Evolutionary conservation across 2,888 invertebrate species (phyloP).

Genomic region (Ornithoptera alexandrae): DNA sequence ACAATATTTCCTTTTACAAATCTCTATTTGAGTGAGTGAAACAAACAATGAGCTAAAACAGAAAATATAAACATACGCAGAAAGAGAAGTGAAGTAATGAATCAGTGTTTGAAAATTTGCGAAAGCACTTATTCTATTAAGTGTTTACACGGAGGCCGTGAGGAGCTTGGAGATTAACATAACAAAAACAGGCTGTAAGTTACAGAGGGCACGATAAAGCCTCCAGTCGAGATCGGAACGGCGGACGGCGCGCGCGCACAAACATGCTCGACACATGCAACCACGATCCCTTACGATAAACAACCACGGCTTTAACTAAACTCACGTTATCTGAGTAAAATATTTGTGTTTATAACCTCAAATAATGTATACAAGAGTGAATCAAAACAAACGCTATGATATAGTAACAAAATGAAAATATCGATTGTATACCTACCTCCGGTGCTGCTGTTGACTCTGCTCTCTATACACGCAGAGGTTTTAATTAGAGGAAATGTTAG

Average conservation of each 20-base stretch:
- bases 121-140: conserved; percentile 43
- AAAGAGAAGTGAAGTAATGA: conserved; percentile 20
- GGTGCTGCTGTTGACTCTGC: conserved; percentile 43
- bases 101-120: conserved; percentile 27
- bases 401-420: conserved; percentile 27
- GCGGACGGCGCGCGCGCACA: conserved; percentile 68
- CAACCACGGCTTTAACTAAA: background rate
- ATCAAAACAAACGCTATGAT: conserved; percentile 3
- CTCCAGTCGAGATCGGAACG: conserved; percentile 72
- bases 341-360: conserved; percentile 1
- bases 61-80: background rate
- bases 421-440: conserved; percentile 42
- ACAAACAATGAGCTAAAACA: conserved; percentile 10
- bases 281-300: conserved; percentile 22
- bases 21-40: background rate
- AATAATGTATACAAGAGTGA: conserved; percentile 21
- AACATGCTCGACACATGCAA: conserved; percentile 31
- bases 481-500: conserved; percentile 68
- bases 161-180: conserved; percentile 65
- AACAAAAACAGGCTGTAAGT: conserved; percentile 66
- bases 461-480: conserved; percentile 55
- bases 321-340: background rate
- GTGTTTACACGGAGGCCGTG: conserved; percentile 59
- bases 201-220: conserved; percentile 65
- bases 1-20: background rate